Evolutionary conservation across 2,888 invertebrate species (phyloP).

Genomic region (Drosophila trichaetosa): DNA sequence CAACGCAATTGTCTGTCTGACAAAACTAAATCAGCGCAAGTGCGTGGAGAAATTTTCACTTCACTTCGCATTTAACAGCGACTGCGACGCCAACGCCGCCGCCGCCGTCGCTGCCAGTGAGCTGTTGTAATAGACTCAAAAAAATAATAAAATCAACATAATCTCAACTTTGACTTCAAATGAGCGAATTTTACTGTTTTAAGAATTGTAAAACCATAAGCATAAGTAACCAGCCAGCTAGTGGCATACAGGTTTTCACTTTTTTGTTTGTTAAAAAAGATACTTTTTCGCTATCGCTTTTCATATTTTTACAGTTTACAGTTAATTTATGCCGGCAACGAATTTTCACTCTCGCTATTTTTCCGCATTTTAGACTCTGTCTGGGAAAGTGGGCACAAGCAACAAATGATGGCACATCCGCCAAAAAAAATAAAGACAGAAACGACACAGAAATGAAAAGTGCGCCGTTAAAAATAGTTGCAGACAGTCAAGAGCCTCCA

Average conservation of each 20-base stretch:
- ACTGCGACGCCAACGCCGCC: neutral
- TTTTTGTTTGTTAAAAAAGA: conserved; percentile 44
- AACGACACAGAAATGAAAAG: conserved; percentile 57
- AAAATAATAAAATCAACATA: conserved; percentile 31
- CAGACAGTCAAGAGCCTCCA: conserved; percentile 48
- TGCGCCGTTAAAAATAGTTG: conserved; percentile 64
- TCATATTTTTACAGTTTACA: conserved; percentile 60
- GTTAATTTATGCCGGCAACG: conserved; percentile 69
- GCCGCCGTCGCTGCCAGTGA: neutral
- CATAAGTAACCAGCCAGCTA: conserved; percentile 6
- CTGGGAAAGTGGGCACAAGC: conserved; percentile 60
- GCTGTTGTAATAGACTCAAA: conserved; percentile 8
- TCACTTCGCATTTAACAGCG: conserved; percentile 24
- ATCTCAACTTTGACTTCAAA: conserved; percentile 34
- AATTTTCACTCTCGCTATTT: conserved; percentile 73
- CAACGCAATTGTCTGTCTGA: conserved; percentile 62
- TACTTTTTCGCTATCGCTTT: conserved; percentile 51
- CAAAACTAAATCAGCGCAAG: conserved; percentile 62
- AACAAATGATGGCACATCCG: conserved; percentile 47
- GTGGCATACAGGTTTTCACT: conserved; percentile 44
- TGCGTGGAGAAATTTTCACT: conserved; percentile 68
- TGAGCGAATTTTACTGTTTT: conserved; percentile 22
- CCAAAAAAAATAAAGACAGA: conserved; percentile 47
- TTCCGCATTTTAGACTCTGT: conserved; percentile 66
- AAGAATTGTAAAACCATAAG: conserved; percentile 41